Evolutionary conservation across 2,888 invertebrate species (phyloP).

Genomic region (Tethea ocularis): DNA sequence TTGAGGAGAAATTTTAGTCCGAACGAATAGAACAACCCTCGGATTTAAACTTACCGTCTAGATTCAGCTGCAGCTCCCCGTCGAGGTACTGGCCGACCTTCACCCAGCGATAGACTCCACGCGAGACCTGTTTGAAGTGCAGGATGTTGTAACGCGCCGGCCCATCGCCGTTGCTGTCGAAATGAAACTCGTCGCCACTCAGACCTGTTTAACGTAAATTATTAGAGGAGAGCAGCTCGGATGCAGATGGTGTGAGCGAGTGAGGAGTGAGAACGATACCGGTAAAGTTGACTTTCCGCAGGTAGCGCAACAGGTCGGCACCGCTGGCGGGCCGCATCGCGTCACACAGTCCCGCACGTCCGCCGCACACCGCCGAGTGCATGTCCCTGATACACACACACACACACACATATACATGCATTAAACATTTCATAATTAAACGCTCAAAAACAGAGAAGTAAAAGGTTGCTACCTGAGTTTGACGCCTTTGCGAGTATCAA

Average conservation of each 20-base stretch:
- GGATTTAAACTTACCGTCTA: constrained; percentile 84
- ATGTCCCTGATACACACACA: constrained; percentile 86
- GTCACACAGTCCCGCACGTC: constrained; percentile 90
- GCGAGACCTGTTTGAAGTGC: constrained; percentile 93
- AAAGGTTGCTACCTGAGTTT: too few relatives aligned
- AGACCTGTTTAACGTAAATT: too few relatives aligned
- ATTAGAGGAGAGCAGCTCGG: background rate
- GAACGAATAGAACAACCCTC: too few relatives aligned
- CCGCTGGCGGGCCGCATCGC: constrained; percentile 96
- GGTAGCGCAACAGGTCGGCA: constrained; percentile 90
- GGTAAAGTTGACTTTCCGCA: constrained; percentile 93
- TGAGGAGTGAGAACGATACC: constrained; percentile 79
- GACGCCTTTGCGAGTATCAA: too few relatives aligned
- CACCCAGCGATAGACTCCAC: constrained; percentile 91
- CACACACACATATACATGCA: constrained; percentile 6
- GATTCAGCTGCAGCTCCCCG: constrained; percentile 90
- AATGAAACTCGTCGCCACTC: constrained; percentile 94
- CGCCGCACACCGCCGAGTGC: constrained; percentile 92
- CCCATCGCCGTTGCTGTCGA: constrained; percentile 95
- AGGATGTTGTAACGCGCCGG: constrained; percentile 97
- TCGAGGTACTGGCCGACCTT: constrained; percentile 93
- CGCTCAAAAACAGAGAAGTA: too few relatives aligned
- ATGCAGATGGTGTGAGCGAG: background rate
- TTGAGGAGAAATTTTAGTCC: too few relatives aligned
- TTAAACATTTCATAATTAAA: background rate